Conservation (phyloP, 2,888 invertebrate species). For the Drosophila parthenogenetica region DNA sequence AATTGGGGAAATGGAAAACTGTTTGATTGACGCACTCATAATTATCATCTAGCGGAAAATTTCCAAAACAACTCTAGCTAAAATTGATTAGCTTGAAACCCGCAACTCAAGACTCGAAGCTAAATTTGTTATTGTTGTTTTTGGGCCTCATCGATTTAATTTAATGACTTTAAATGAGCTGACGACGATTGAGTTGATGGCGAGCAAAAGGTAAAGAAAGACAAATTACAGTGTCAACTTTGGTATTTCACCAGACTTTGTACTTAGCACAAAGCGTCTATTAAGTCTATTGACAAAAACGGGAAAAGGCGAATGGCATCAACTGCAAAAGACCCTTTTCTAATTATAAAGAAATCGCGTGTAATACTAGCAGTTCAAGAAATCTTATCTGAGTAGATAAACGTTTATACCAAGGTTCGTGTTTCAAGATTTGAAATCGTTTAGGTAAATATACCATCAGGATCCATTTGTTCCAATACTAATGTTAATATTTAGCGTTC, state of each 20-base stretch:
- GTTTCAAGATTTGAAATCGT: too few relatives aligned
- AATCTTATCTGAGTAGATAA: too few relatives aligned
- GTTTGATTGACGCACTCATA: slow-evolving; percentile 61
- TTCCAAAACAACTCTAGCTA: slow-evolving; percentile 39
- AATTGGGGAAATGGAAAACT: slow-evolving; percentile 31
- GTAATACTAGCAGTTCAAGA: too few relatives aligned
- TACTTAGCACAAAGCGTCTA: too few relatives aligned
- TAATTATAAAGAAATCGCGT: too few relatives aligned
- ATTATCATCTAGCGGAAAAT: slow-evolving; percentile 74
- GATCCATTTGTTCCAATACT: too few relatives aligned
- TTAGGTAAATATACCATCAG: too few relatives aligned
- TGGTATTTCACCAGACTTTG: neutral
- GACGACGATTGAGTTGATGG: neutral
- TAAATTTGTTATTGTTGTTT: slow-evolving; percentile 8
- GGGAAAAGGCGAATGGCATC: too few relatives aligned
- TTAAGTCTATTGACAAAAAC: too few relatives aligned
- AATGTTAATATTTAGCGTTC: too few relatives aligned
- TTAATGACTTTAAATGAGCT: neutral
- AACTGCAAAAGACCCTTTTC: too few relatives aligned
- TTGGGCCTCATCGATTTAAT: neutral
- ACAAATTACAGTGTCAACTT: slow-evolving; percentile 17
- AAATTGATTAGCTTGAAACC: slow-evolving; percentile 43
- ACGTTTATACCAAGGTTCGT: too few relatives aligned
- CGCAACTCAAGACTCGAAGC: neutral
- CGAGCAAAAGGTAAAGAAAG: neutral